Evolutionary conservation across 2,797 vertebrate genomes (phyloP).

Genomic region (Mus caroli): DNA sequence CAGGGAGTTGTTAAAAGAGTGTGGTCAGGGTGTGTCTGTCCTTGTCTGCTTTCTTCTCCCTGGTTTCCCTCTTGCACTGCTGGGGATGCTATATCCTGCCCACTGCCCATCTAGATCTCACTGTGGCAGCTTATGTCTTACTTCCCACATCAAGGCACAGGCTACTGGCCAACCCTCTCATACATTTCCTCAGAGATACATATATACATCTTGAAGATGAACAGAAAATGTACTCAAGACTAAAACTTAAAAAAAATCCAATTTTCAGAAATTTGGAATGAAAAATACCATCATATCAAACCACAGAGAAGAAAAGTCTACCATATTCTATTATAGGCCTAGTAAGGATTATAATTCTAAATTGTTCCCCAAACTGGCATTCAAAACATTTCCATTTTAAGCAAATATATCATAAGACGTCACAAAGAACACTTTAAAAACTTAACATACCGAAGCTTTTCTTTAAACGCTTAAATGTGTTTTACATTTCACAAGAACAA

Average conservation of each 20-base stretch:
- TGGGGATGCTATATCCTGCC: neutral
- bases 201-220: neutral
- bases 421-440: slow-evolving; percentile 22
- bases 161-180: neutral
- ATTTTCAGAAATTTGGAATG: slow-evolving; percentile 8
- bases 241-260: neutral
- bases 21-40: neutral
- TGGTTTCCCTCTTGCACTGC: neutral
- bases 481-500: slow-evolving; percentile 3
- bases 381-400: slow-evolving; percentile 57
- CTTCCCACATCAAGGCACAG: neutral
- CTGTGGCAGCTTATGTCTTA: neutral
- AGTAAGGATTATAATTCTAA: neutral
- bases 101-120: neutral
- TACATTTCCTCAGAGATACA: slow-evolving; percentile 3
- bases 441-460: neutral
- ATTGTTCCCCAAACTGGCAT: neutral
- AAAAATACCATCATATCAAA: slow-evolving; percentile 6
- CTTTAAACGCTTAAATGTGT: slow-evolving; percentile 19
- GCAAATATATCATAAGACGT: slow-evolving; percentile 22
- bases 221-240: slow-evolving; percentile 23
- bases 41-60: neutral
- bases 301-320: neutral
- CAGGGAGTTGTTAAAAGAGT: neutral
- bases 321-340: neutral